Evolutionary conservation across 2,888 invertebrate genomes (phyloP), one percentile per base, ranked within the genome.

Genomic region (Plagiodera versicolora): DNA sequence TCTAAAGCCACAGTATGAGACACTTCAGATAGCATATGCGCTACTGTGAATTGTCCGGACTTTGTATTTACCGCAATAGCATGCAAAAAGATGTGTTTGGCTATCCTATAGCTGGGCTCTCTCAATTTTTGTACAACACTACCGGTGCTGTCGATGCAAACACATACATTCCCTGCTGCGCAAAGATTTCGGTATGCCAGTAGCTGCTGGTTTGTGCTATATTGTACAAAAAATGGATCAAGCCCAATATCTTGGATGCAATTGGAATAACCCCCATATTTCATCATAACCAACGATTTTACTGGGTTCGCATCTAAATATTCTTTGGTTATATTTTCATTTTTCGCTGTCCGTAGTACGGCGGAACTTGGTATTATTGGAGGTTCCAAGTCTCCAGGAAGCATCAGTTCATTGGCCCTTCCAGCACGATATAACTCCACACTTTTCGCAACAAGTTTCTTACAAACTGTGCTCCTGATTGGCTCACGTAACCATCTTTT

Each of bases 181-280:
- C 24, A 24, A 24, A 48, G 1, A 14, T 48, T 48, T 28, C 24
- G 5, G 8, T 48, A 48, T 11, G 20, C 24, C n/a, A 24, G 48
- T 2, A 48, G 28, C 4, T 24, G n/a, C 11, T 11, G 24, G 24
- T n/a, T 48, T 11, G 48, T 48, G 28, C n/a, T 14, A 24, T 48
- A 48, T 24, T 48, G 48, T n/a, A 48, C 48, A n/a, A 48, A 48
- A 20, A 48, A 48, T 5, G 48, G 48, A 28, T 48, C 48, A 24
- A 16, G 24, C 1, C 48, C 48, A 24, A 48, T 48, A 16, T 48
- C 48, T 10, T 48, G 24, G 1, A 48, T 48, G 14, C 48, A 48
- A 24, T 48, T n/a, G 1, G 24, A 24, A n/a, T n/a, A 28, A 24
- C 24, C 48, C 10, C 48, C 48, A 20, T 48, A 48, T 20, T 48